Evolutionary conservation across 1,140 invertebrate genomes (phyloP).

Genomic region (Sycophaga agraensis): DNA sequence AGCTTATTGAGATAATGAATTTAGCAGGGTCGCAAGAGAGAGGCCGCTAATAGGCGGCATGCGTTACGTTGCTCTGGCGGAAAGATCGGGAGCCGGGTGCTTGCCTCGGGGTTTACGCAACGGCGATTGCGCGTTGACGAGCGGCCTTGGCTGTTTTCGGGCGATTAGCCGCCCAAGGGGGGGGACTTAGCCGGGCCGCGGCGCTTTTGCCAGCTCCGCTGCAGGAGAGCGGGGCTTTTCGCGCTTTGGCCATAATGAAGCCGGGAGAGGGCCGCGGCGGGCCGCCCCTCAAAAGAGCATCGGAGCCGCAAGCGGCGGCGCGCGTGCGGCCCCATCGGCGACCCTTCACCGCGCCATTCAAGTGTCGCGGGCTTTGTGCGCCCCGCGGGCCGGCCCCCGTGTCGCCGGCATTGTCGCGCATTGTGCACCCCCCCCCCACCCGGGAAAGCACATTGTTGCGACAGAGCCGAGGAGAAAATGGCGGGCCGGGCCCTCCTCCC

Average conservation of each 20-base stretch:
- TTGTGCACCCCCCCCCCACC: no score
- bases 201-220: no score
- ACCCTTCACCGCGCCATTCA: slow-evolving; percentile 50
- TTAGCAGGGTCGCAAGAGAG: slow-evolving; percentile 8
- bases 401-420: slow-evolving; percentile 9
- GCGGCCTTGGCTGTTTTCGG: no score
- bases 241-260: slow-evolving; percentile 44
- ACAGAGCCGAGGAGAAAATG: slow-evolving; percentile 14
- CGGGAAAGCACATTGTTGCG: slow-evolving; percentile 10
- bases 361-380: slow-evolving; percentile 51
- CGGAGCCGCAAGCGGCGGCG: neutral
- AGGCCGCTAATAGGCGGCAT: slow-evolving; percentile 2
- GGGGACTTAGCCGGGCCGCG: no score
- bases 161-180: neutral
- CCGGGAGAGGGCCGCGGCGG: slow-evolving; percentile 31
- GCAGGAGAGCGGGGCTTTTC: no score
- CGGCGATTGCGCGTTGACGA: no score
- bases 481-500: neutral
- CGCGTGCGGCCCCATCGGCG: slow-evolving; percentile 22
- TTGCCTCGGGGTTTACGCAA: no score
- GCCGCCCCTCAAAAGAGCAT: slow-evolving; percentile 32
- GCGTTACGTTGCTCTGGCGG: no score
- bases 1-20: no score
- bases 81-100: neutral
- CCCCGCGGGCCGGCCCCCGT: no score